Evolutionary conservation across 2,113 vertebrate genomes (phyloP), one percentile per base, ranked within the genome.

Genomic region (Abramis brama): DNA sequence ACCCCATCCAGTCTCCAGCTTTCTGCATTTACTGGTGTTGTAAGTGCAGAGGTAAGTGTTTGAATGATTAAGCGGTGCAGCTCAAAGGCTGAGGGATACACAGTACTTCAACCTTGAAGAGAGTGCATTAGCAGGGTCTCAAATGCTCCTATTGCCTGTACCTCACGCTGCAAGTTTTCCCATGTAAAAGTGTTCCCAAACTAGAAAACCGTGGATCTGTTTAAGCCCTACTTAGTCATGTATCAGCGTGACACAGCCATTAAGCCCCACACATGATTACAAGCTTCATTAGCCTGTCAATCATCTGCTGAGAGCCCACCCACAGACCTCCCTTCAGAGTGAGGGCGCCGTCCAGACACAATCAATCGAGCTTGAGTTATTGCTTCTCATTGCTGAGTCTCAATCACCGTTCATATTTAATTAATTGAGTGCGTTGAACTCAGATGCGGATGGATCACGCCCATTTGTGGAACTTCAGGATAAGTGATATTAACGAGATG

Each of bases 401-500:
- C 89, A 90, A 88, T 90, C 86, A 90, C 85, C 59, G 57, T 84
- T 88, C 85, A 45, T 83, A 88, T 74, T 66, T 87, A 87, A 90
- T 90, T 90, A 88, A 90, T 88, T 88, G 89, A 90, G 89, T 88
- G 85, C 75, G 83, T 79, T 87, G 85, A 90, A 90, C 89, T 87
- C 87, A 33, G 87, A 90, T 90, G 85, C 83, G 87, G 89, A 88
- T 77, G 82, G 88, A 90, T 90, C 87, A 88, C 50, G 80, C 82
- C 85, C 89, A 90, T 87, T 90, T 88, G 87, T 88, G 89, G 83
- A 90, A 86, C 82, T 90, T 88, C 82, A 73, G 85, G 87, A 90
- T 90, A 90, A 90, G 87, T 88, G 88, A 90, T 88, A 90, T 90
- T 88, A 90, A 90, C 85, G 87, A 90, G 87, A 90, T 88, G 79